Evolutionary conservation across 2,113 vertebrate genomes (phyloP).

Genomic region (Corythornis cristatus): DNA sequence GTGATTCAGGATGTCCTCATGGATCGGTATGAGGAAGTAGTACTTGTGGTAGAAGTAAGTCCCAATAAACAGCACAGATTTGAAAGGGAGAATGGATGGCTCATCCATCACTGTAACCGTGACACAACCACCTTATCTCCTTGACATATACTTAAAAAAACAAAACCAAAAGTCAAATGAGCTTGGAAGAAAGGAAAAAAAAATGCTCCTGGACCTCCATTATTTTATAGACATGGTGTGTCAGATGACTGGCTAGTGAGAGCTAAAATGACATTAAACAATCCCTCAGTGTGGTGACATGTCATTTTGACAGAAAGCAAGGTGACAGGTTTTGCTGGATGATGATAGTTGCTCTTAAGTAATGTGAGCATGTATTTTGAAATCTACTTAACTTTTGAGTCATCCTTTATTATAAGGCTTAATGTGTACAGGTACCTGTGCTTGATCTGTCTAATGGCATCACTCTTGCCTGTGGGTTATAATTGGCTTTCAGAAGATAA

Average conservation of each 20-base stretch:
- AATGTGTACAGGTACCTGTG: constrained; percentile 24
- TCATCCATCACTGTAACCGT: background rate
- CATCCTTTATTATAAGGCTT: constrained; percentile 51
- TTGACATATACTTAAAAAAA: background rate
- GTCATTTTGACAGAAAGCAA: background rate
- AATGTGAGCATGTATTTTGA: constrained; percentile 28
- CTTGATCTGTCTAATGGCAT: constrained; percentile 55
- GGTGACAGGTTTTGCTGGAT: constrained; percentile 46
- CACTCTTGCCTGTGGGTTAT: constrained; percentile 54
- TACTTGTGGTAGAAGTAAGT: background rate
- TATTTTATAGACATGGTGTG: background rate
- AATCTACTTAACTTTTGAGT: constrained; percentile 62
- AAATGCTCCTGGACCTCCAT: background rate
- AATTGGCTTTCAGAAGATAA: constrained; percentile 57
- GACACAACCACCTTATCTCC: background rate
- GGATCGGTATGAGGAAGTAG: constrained; percentile 18
- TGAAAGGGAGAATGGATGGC: background rate
- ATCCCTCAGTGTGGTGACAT: background rate
- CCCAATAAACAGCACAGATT: background rate
- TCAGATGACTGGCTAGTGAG: background rate
- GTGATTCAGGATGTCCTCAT: constrained; percentile 12
- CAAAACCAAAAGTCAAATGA: background rate
- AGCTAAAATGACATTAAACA: background rate
- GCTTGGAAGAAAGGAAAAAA: background rate
- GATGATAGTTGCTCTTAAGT: constrained; percentile 42